These are phyloP conservation scores for Leptoteleia sp. DNA, from an alignment of 1,140 invertebrate genomes.

Conservation along the genomic window DNA sequence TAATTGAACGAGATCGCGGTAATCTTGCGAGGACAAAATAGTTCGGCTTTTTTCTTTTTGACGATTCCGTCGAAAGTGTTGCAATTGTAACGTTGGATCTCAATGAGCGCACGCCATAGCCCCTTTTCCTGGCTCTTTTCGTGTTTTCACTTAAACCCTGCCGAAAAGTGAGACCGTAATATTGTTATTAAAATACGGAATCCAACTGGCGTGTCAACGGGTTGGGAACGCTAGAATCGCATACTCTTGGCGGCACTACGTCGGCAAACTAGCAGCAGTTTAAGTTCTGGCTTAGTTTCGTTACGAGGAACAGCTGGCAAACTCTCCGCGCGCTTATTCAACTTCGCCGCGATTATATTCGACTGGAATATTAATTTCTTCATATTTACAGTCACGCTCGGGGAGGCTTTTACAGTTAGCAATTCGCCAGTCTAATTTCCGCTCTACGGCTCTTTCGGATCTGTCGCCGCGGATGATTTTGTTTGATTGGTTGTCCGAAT, in stretches of 20 bases:
- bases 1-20: constrained; percentile 5
- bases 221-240: constrained; percentile 10
- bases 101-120: too few relatives aligned
- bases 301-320: constrained; percentile 32
- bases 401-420: too few relatives aligned
- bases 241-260: constrained; percentile 18
- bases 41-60: too few relatives aligned
- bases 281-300: constrained; percentile 28
- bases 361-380: constrained; percentile 44
- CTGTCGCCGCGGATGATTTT: constrained; percentile 7
- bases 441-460: too few relatives aligned
- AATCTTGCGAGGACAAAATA: background rate
- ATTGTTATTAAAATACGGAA: constrained; percentile 31
- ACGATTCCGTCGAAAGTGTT: background rate
- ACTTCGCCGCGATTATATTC: constrained; percentile 37
- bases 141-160: constrained; percentile 6
- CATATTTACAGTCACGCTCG: constrained; percentile 37
- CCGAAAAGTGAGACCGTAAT: constrained; percentile 9
- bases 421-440: too few relatives aligned
- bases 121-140: too few relatives aligned
- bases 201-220: constrained; percentile 14
- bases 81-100: too few relatives aligned
- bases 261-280: constrained; percentile 37
- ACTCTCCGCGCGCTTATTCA: constrained; percentile 12
- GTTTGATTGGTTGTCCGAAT: constrained; percentile 15